Conservation (phyloP, 2,888 invertebrate species). For the Lissonota sp. region DNA sequence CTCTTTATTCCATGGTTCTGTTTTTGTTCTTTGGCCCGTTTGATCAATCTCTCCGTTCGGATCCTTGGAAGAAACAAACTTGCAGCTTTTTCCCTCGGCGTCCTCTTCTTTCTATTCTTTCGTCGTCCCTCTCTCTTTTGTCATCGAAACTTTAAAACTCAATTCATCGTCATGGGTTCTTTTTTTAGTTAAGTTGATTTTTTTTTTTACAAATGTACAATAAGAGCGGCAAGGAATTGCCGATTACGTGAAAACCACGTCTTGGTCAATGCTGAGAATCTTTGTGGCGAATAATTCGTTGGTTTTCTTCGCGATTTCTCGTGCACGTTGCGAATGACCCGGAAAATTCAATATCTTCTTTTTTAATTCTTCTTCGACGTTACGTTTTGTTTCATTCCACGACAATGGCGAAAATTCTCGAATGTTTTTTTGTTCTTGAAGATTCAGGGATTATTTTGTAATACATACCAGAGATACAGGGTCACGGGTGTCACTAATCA, state of each 20-base stretch:
- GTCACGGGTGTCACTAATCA: conserved; percentile 81
- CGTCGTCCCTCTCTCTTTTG: conserved; percentile 14
- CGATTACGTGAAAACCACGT: conserved; percentile 54
- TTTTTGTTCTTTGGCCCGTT: conserved; percentile 49
- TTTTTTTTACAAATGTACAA: conserved; percentile 70
- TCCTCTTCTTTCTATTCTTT: conserved; percentile 53
- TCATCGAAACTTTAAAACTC: conserved; percentile 35
- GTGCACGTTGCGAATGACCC: conserved; percentile 6
- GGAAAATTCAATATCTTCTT: conserved; percentile 6
- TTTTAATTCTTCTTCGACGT: conserved; percentile 22
- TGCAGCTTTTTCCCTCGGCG: conserved; percentile 54
- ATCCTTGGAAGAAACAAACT: no score
- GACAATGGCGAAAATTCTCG: conserved; percentile 29
- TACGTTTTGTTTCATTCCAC: conserved; percentile 7
- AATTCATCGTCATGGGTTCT: conserved; percentile 32
- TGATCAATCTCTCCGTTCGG: no score
- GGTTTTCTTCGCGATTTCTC: neutral
- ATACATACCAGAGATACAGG: conserved; percentile 63
- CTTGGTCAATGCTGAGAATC: conserved; percentile 40
- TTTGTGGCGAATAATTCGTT: conserved; percentile 1
- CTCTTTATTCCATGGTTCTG: conserved; percentile 1
- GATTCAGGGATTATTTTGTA: conserved; percentile 25
- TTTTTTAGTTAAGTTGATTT: conserved; percentile 20
- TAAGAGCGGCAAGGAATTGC: conserved; percentile 51
- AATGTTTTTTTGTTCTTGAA: conserved; percentile 23